These are phyloP conservation scores for Liopterus haemorrhoidalis DNA, from an alignment of 2,888 invertebrate species.

Conservation along the genomic window DNA sequence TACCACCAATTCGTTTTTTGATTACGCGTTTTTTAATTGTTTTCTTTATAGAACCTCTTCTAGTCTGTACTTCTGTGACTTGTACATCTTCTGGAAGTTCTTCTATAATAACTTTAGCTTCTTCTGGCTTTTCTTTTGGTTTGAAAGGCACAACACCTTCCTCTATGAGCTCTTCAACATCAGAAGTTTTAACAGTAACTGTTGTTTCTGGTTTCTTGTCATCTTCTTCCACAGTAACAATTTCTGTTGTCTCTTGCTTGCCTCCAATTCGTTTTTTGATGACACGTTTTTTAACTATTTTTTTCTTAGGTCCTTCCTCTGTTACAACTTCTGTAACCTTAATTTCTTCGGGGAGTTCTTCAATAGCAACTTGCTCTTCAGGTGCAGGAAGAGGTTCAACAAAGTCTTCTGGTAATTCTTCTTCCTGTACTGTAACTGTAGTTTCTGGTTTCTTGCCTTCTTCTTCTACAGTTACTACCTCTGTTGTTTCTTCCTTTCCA, in stretches of 20 bases:
- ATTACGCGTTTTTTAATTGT: slow-evolving; percentile 35
- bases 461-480: slow-evolving; percentile 28
- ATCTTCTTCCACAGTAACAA: slow-evolving; percentile 41
- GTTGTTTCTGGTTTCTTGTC: slow-evolving; percentile 36
- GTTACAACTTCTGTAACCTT: slow-evolving; percentile 32
- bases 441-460: slow-evolving; percentile 26
- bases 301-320: slow-evolving; percentile 36
- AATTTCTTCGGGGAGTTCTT: slow-evolving; percentile 37
- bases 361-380: slow-evolving; percentile 25
- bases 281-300: slow-evolving; percentile 31
- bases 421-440: slow-evolving; percentile 19
- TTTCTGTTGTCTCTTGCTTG: slow-evolving; percentile 41
- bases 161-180: slow-evolving; percentile 5
- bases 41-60: slow-evolving; percentile 30
- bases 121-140: slow-evolving; percentile 28
- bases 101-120: slow-evolving; percentile 27
- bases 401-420: slow-evolving; percentile 14
- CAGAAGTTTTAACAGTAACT: too few species aligned
- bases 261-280: slow-evolving; percentile 36
- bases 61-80: slow-evolving; percentile 31
- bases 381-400: slow-evolving; percentile 8
- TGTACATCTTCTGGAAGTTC: slow-evolving; percentile 32
- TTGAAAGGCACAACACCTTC: slow-evolving; percentile 6
- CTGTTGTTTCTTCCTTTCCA: slow-evolving; percentile 33
- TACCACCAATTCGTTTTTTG: slow-evolving; percentile 39